Evolutionary conservation across 2,888 invertebrate genomes (phyloP).

Genomic region (Amorpha juglandis): DNA sequence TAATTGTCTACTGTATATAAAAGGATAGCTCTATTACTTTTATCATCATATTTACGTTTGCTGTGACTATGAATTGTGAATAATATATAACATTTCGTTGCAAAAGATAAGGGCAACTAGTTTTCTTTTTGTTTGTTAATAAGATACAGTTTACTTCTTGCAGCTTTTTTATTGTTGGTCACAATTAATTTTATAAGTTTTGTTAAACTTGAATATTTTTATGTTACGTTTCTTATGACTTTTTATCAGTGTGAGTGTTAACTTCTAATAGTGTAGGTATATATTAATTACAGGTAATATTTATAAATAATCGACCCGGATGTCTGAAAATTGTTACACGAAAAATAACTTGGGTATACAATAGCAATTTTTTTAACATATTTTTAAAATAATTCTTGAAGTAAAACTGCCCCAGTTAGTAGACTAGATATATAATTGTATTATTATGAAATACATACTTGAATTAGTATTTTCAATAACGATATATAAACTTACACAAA

Average conservation of each 20-base stretch:
- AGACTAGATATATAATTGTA: too few species aligned
- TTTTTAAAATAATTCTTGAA: too few species aligned
- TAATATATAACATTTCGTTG: background rate
- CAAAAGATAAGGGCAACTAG: slow-evolving; percentile 19
- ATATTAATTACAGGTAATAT: too few species aligned
- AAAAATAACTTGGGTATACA: too few species aligned
- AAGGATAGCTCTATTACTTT: background rate
- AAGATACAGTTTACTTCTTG: slow-evolving; percentile 57
- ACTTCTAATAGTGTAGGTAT: background rate
- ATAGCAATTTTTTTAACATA: too few species aligned
- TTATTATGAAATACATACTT: too few species aligned
- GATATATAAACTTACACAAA: too few species aligned
- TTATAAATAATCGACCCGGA: too few species aligned
- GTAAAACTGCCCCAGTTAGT: too few species aligned
- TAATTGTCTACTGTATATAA: too few species aligned
- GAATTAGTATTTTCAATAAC: too few species aligned
- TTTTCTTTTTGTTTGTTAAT: slow-evolving; percentile 53
- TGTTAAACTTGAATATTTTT: slow-evolving; percentile 43
- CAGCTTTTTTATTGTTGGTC: slow-evolving; percentile 53
- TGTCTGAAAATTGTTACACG: background rate
- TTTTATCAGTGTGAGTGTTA: background rate
- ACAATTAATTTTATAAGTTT: slow-evolving; percentile 55
- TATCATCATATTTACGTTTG: background rate
- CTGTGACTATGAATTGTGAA: background rate
- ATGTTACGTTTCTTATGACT: background rate